A percentile compares a stretch with the other conserved stretches of the same genome.
These are phyloP conservation scores for Xiphias gladius DNA, from an alignment of 2,113 vertebrate species.

Conservation along the genomic window DNA sequence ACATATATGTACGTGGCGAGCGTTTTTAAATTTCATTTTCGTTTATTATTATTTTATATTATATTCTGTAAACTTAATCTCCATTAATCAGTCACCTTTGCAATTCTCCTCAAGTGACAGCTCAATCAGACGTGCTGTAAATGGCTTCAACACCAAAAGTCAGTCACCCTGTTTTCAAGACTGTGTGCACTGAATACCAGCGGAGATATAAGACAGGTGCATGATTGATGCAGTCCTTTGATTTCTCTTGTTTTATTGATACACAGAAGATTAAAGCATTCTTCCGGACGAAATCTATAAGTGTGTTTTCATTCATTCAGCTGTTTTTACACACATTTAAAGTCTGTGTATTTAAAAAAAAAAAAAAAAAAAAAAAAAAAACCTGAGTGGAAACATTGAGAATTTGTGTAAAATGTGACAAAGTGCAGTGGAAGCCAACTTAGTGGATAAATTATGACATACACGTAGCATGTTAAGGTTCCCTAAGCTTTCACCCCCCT, in stretches of 20 bases:
- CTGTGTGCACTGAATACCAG: constrained; percentile 13
- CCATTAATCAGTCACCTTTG: constrained; percentile 23
- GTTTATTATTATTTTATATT: background rate
- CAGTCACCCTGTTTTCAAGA: constrained; percentile 16
- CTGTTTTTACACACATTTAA: background rate
- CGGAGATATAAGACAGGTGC: background rate
- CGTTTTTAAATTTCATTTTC: background rate
- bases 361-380: background rate
- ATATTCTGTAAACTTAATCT: background rate
- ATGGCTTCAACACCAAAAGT: constrained; percentile 26
- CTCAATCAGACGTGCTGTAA: background rate
- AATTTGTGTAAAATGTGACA: background rate
- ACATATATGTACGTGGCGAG: background rate
- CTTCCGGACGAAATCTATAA: background rate
- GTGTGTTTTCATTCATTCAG: background rate
- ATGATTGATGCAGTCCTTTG: constrained; percentile 21
- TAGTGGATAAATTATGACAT: background rate
- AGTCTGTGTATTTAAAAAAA: too few relatives aligned
- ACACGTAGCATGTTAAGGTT: background rate
- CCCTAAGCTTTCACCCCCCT: background rate
- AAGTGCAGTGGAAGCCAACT: background rate
- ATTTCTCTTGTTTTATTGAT: background rate
- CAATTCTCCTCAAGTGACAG: constrained; percentile 15
- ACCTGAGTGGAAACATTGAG: too few relatives aligned
- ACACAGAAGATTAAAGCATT: background rate